Conservation (phyloP, 2,113 vertebrate species). For the Catharus minimus region DNA sequence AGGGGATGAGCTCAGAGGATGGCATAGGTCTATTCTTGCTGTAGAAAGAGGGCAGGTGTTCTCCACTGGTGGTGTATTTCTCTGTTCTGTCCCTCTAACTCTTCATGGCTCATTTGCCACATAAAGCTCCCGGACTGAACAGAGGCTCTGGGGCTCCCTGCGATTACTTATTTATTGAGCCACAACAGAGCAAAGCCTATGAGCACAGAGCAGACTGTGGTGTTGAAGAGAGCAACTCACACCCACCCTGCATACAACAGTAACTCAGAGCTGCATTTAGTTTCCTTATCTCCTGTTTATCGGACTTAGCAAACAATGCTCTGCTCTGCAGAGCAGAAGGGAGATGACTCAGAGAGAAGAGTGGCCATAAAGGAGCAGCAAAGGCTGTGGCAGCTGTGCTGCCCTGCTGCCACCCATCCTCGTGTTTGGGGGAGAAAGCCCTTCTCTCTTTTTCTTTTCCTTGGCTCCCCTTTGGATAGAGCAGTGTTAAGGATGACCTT, state of each 20-base stretch:
- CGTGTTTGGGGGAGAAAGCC: neutral
- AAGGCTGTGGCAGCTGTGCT: neutral
- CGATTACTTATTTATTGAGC: neutral
- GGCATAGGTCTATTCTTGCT: neutral
- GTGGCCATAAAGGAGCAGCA: accelerated
- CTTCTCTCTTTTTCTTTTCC: neutral
- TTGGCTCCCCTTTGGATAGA: neutral
- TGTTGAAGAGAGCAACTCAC: neutral
- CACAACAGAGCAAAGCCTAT: accelerated
- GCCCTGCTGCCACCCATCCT: neutral
- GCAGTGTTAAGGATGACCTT: neutral
- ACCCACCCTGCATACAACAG: neutral
- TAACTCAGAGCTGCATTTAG: neutral
- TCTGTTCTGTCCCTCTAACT: neutral
- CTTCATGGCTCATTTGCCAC: neutral
- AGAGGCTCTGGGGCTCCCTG: neutral
- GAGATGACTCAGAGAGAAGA: neutral
- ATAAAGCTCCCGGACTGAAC: neutral
- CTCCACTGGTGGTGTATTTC: neutral
- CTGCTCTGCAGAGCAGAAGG: neutral
- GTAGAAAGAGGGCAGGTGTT: neutral
- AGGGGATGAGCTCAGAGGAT: neutral
- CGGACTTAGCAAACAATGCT: neutral
- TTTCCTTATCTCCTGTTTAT: neutral
- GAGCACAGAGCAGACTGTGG: neutral